Evolutionary conservation across 1,140 invertebrate genomes (phyloP), one percentile per base, ranked within the genome.

Genomic region (Saxidomus purpurata): DNA sequence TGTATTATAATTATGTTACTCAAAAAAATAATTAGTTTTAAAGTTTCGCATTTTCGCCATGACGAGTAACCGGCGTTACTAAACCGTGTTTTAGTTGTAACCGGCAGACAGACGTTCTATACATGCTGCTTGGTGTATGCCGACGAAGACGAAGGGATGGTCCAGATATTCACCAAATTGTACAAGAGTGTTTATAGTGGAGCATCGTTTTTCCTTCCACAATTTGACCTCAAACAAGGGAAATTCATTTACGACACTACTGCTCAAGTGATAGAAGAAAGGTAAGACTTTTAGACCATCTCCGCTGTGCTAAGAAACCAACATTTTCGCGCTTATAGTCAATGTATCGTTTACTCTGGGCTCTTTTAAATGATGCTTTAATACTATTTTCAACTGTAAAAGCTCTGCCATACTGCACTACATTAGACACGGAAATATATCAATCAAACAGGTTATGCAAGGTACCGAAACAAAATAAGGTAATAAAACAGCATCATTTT

Each of bases 61-160:
- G 22, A 17, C 49, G 25, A 34, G 47, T 52, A 79, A 79, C 49
- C 0, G 49, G 76, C 28, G 76, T 55, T 71, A 77, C 22, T 49
- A 61, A 17, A 17, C 25, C 81, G 83, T 85, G 83, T 87, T 87
- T 87, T 87, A 87, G 85, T 87, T 74, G 85, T 79, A n/a, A 31
- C 71, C 17, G 71, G 71, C 22, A 63, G 6, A 31, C 15, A 34
- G 59, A 87, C 85, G 36, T 79, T 25, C 49, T 87, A 87, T 49
- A 79, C 71, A 25, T 87, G 85, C 34, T 87, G 85, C 40, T 15
- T 87, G 22, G 52, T 87, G 55, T 79, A 61, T 34, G 71, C 85
- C 6, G 52, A 77, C 22, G 49, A 87, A 25, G 85, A 87, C 55
- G 38, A 63, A 13, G 69, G 49, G 28, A 79, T 87, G 52, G 85